Conservation (phyloP, 2,797 vertebrate genomes). For the Synaphobranchus kaupii region DNA sequence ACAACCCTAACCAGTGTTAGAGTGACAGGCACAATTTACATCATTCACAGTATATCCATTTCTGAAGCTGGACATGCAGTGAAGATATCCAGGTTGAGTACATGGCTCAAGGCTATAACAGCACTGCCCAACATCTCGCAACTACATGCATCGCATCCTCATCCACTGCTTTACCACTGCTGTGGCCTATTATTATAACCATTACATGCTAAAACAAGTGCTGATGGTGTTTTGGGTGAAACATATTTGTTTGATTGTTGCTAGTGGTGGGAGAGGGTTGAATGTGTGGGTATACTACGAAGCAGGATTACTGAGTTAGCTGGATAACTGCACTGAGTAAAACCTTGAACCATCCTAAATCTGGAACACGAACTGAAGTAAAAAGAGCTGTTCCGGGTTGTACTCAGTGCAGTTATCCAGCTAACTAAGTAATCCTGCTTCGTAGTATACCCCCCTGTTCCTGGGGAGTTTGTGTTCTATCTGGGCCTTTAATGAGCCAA, state of each 20-base stretch:
- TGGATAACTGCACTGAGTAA: no score
- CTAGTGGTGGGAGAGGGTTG: neutral
- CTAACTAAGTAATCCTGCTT: no score
- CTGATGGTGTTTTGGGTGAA: neutral
- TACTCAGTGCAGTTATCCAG: no score
- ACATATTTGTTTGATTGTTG: neutral
- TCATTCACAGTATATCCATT: neutral
- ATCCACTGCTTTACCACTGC: neutral
- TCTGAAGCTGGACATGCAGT: neutral
- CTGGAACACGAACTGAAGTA: no score
- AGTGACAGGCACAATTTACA: neutral
- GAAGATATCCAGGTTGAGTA: neutral
- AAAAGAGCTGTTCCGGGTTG: no score
- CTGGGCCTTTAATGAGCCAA: neutral
- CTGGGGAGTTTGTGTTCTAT: neutral
- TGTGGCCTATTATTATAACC: neutral
- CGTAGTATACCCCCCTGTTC: neutral
- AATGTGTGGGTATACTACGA: no score
- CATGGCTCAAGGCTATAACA: neutral
- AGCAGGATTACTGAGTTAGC: no score
- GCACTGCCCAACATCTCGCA: neutral
- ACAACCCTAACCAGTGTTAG: neutral
- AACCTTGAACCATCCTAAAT: no score
- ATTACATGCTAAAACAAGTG: neutral
- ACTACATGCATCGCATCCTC: neutral